Conservation (phyloP, 2,113 vertebrate species). For the Prionailurus bengalensis region DNA sequence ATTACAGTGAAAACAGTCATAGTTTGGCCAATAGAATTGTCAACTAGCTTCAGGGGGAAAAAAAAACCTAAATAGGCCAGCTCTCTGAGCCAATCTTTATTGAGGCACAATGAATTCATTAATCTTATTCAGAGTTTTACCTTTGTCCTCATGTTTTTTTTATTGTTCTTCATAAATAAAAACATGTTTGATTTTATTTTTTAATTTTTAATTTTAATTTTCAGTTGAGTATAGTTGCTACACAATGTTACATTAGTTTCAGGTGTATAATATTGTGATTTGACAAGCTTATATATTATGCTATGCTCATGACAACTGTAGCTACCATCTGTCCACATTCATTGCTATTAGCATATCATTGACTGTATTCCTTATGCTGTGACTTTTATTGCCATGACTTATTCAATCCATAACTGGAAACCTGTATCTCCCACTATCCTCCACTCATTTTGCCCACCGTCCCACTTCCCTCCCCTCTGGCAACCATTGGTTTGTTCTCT, state of each 20-base stretch:
- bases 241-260: background rate
- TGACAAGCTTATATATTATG: background rate
- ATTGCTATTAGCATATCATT: background rate
- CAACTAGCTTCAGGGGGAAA: background rate
- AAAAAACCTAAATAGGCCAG: background rate
- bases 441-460: background rate
- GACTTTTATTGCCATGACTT: background rate
- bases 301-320: background rate
- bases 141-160: conserved; percentile 14
- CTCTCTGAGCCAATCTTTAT: background rate
- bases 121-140: conserved; percentile 36
- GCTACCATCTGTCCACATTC: background rate
- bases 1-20: background rate
- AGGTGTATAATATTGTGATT: background rate
- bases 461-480: background rate
- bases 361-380: background rate
- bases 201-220: background rate
- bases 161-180: conserved; percentile 41
- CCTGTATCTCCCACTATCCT: background rate
- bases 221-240: background rate
- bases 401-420: background rate
- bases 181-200: background rate
- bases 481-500: background rate
- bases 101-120: background rate
- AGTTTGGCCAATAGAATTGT: background rate